Evolutionary conservation across 2,113 vertebrate genomes (phyloP), one percentile per base, ranked within the genome.

Genomic region (Hylia prasina): DNA sequence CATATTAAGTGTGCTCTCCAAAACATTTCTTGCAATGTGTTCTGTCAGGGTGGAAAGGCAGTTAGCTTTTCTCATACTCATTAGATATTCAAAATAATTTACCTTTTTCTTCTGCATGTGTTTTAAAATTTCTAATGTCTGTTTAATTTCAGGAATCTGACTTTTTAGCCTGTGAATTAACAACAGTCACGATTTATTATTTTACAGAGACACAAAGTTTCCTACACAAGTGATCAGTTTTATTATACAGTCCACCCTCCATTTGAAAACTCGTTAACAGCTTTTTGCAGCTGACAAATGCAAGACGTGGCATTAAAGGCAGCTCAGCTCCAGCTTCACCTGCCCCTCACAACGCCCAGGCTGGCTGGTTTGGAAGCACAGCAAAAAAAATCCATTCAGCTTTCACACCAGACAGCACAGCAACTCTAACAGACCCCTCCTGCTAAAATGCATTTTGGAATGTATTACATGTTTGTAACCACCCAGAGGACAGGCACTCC

Each of bases 101-200:
- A 99, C 99, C 98, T 99, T 99, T 96, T 99, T 99, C 98, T 99
- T 99, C 98, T 99, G 99, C 99, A 99, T 99, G 97, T 99, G 99
- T 95, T 98, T 99, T 90, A 99, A 98, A 97, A 99, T 99, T 98
- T 99, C 99, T 98, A 99, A 98, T 42, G 99, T 99, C 97, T 99
- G 99, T 98, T 99, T 99, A 97, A 99, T 99, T 98, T 99, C 99
- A 87, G 99, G 99, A 96, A 99, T 99, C 98, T 99, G 99, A 96
- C 96, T 98, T 98, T 99, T 99, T 98, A 99, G 98, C 97, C 99
- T 99, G 90, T 87, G 94, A 96, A 93, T 90, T 91, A 98, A 91
- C 94, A 94, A 97, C 94, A 97, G 89, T 87, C 87, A 91, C 93
- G 78, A 92, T 90, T 95, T 71, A 97, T 94, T 96, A 97, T 94